A percentile compares a stretch with the other conserved stretches of the same genome.
phyloP scores from a whole-genome alignment of 2,113 vertebrate species.

The Madoqua kirkii region DNA sequence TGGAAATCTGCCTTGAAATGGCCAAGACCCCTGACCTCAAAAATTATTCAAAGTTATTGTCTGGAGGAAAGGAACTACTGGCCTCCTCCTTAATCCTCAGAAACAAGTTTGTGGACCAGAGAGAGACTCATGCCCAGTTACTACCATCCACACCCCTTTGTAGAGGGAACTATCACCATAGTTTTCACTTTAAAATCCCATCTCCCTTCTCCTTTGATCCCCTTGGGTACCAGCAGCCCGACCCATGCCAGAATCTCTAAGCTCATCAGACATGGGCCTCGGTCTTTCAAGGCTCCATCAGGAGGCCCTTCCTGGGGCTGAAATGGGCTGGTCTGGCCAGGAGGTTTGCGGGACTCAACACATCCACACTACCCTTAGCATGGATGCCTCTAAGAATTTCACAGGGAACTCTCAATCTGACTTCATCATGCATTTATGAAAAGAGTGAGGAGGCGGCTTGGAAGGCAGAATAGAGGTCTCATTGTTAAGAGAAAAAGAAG shows the following conservation, averaged over 20 bases:
- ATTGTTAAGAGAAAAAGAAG: not conserved
- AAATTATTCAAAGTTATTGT: not conserved
- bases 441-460: not conserved
- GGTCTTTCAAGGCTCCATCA: accelerated
- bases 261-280: accelerated
- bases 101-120: not conserved
- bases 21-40: not conserved
- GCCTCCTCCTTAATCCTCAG: not conserved
- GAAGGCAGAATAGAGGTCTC: not conserved
- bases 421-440: not conserved
- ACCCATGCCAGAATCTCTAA: no score
- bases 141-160: not conserved
- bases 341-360: not conserved
- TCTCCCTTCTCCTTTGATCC: not conserved
- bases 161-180: not conserved
- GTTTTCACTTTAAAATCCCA: not conserved
- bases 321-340: not conserved
- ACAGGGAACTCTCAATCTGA: not conserved
- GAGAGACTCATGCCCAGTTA: not conserved
- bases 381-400: not conserved
- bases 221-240: not conserved
- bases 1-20: not conserved
- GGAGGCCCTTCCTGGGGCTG: not conserved
- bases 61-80: not conserved
- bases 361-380: not conserved